These are phyloP conservation scores for Carcharodon carcharias DNA, from an alignment of 2,797 vertebrate species.

Conservation along the genomic window DNA sequence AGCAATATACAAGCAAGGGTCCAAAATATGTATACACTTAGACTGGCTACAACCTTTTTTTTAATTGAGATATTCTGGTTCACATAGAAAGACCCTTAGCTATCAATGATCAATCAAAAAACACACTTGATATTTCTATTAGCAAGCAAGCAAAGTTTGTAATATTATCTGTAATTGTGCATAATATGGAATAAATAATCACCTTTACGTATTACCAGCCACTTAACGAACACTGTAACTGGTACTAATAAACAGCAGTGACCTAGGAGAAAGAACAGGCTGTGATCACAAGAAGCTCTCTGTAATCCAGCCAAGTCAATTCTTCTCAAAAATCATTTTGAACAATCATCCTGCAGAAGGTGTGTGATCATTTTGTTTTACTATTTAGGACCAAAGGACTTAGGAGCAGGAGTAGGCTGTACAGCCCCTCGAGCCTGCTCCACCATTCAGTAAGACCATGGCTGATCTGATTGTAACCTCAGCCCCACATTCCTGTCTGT, in stretches of 20 bases:
- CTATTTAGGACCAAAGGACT: too few relatives aligned
- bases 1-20: not conserved
- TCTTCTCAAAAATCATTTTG: not conserved
- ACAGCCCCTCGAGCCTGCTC: too few relatives aligned
- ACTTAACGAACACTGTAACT: not conserved
- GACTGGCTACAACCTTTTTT: not conserved
- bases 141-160: not conserved
- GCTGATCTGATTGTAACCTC: too few relatives aligned
- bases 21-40: too few relatives aligned
- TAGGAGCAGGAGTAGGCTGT: too few relatives aligned
- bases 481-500: too few relatives aligned
- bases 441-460: too few relatives aligned
- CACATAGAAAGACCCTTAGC: not conserved
- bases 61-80: not conserved
- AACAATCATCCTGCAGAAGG: not conserved
- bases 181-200: not conserved
- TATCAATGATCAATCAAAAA: not conserved
- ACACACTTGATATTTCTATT: not conserved
- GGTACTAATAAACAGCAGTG: not conserved
- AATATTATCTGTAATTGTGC: not conserved
- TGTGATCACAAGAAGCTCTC: not conserved
- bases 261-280: not conserved
- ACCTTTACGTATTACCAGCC: not conserved
- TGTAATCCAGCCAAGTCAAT: not conserved
- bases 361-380: not conserved